Evolutionary conservation across 2,113 vertebrate species (phyloP).

Genomic region (Casuarius casuarius): DNA sequence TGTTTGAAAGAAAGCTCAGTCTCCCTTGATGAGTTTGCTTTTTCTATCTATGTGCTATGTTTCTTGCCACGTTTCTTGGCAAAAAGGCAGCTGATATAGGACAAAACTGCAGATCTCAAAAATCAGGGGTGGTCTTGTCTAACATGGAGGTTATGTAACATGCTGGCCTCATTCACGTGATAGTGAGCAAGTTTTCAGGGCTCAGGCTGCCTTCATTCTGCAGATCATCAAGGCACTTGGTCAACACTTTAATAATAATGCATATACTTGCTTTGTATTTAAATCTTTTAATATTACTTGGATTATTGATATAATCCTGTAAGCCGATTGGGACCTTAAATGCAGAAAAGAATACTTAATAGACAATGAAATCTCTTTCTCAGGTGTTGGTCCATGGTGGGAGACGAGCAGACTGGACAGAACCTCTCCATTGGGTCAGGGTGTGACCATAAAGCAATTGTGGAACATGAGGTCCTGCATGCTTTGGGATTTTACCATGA

Average conservation of each 20-base stretch:
- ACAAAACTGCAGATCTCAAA: neutral
- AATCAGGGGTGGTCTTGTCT: neutral
- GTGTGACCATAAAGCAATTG: constrained; percentile 88
- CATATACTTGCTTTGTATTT: neutral
- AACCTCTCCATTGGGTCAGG: constrained; percentile 84
- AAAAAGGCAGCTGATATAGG: neutral
- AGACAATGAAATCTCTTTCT: neutral
- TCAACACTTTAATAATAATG: neutral
- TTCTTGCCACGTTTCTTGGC: neutral
- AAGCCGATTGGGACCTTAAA: neutral
- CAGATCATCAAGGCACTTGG: neutral
- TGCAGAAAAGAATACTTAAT: neutral
- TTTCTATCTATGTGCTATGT: neutral
- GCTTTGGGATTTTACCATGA: constrained; percentile 93
- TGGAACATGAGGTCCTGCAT: constrained; percentile 90
- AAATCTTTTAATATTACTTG: neutral
- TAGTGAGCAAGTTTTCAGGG: fast-evolving
- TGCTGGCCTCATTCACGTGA: neutral
- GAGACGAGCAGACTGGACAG: constrained; percentile 84
- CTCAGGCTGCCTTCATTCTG: neutral
- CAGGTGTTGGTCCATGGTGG: constrained; percentile 93
- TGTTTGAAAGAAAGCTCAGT: neutral
- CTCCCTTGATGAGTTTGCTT: neutral
- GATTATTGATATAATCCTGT: neutral
- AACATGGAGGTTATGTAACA: neutral